Conservation (phyloP, 2,888 invertebrate genomes). For the Melanotus villosus region DNA sequence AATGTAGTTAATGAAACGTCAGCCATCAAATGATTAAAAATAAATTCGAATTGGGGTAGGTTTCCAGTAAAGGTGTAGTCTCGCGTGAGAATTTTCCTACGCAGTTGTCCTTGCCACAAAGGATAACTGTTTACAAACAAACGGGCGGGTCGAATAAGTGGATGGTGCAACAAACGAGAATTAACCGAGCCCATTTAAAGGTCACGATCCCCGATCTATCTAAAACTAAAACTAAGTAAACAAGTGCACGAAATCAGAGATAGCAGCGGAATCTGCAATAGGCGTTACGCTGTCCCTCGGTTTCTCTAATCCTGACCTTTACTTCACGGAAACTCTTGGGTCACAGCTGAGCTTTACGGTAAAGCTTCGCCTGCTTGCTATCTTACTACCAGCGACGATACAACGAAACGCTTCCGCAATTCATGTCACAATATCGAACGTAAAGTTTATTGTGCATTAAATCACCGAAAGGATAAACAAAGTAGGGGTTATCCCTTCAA, state of each 20-base stretch:
- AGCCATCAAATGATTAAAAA: too few relatives aligned
- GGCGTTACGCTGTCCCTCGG: constrained; percentile 32
- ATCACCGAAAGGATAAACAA: constrained; percentile 28
- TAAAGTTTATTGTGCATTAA: constrained; percentile 29
- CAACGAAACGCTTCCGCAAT: constrained; percentile 16
- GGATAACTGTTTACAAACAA: too few relatives aligned
- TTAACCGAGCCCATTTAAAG: constrained; percentile 14
- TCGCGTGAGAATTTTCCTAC: too few relatives aligned
- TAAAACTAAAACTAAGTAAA: constrained; percentile 25
- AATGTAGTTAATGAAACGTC: too few relatives aligned
- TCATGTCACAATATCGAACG: constrained; percentile 33
- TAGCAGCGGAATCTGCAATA: constrained; percentile 23
- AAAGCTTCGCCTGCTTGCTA: constrained; percentile 20
- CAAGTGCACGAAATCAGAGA: constrained; percentile 29
- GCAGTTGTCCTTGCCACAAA: too few relatives aligned
- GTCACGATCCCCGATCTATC: constrained; percentile 27
- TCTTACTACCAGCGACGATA: constrained; percentile 23
- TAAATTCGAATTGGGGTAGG: too few relatives aligned
- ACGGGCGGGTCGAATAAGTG: background rate
- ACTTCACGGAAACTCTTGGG: constrained; percentile 38
- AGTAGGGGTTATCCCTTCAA: constrained; percentile 12
- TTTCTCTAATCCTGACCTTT: constrained; percentile 41
- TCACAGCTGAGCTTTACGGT: constrained; percentile 22
- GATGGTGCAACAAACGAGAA: constrained; percentile 2
- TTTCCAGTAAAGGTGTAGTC: too few relatives aligned